Conservation (phyloP, 2,797 vertebrate genomes). For the Dermochelys coriacea region DNA sequence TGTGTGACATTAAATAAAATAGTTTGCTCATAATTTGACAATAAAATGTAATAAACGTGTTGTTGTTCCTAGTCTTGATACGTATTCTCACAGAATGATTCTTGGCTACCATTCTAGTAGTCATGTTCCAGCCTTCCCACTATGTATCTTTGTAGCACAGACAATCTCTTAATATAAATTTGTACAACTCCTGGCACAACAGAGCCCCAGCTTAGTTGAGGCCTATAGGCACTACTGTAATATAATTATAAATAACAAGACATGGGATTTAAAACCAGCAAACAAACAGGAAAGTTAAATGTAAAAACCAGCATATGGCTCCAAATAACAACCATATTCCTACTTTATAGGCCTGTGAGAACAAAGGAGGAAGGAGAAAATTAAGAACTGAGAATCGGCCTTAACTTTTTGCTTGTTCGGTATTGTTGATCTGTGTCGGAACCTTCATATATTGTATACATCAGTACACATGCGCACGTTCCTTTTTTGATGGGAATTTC, state of each 20-base stretch:
- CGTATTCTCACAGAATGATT: not conserved
- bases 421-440: not conserved
- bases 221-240: not conserved
- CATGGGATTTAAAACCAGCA: not conserved
- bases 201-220: not conserved
- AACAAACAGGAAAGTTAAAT: not conserved
- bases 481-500: not conserved
- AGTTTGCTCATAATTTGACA: conserved; percentile 15
- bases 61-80: not conserved
- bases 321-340: not conserved
- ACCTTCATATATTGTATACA: not conserved
- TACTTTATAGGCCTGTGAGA: not conserved
- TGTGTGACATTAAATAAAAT: not conserved
- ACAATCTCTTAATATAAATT: not conserved
- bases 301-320: not conserved
- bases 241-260: not conserved
- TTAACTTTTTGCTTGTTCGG: not conserved
- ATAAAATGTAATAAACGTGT: not conserved
- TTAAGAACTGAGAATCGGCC: not conserved
- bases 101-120: not conserved
- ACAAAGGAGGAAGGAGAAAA: not conserved
- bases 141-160: not conserved
- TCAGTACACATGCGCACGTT: not conserved
- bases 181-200: not conserved
- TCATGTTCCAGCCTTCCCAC: not conserved